phyloP scores from a whole-genome alignment of 2,113 vertebrate species.

The Scalopus aquaticus region DNA sequence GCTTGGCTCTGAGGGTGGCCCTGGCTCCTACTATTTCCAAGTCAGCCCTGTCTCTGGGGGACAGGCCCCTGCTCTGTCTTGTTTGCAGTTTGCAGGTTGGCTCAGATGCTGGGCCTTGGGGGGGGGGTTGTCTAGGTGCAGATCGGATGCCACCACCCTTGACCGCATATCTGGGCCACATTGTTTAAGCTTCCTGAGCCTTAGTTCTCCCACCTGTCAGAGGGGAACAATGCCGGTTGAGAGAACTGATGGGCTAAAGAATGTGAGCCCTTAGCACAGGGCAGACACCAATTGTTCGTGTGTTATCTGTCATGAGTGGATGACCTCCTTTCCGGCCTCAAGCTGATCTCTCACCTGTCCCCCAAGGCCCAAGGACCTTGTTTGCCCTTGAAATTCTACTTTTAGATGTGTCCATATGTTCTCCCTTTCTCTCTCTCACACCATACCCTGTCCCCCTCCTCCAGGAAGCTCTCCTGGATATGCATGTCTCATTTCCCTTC shows the following conservation, averaged over 20 bases:
- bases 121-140: background rate
- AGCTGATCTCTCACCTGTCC: background rate
- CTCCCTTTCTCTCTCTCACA: background rate
- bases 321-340: background rate
- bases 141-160: background rate
- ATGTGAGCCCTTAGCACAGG: background rate
- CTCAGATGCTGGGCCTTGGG: background rate
- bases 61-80: background rate
- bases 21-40: background rate
- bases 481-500: background rate
- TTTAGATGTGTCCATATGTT: background rate
- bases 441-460: background rate
- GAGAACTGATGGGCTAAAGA: background rate
- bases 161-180: background rate
- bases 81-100: background rate
- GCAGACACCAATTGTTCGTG: background rate
- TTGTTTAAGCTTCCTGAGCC: background rate
- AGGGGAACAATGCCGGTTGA: background rate
- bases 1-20: background rate
- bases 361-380: background rate
- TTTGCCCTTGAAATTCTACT: background rate
- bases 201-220: background rate
- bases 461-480: background rate
- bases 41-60: background rate
- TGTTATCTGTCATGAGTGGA: background rate